phyloP scores from a whole-genome alignment of 1,140 invertebrate genomes.

The Tetramorium parvispinum region DNA sequence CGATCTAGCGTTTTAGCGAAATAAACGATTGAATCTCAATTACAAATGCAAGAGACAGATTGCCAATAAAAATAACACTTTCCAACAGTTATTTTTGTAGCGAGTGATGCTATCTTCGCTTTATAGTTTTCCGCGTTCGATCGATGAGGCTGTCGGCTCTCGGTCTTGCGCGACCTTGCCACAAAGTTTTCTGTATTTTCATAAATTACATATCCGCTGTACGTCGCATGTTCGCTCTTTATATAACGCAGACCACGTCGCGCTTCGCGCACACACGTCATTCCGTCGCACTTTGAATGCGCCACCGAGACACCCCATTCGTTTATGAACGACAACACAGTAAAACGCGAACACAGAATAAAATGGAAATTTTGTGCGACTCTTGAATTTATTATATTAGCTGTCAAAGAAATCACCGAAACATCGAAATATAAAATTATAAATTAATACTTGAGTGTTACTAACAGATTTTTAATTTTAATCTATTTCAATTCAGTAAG shows the following conservation, averaged over 20 bases:
- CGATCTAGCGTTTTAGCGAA: not conserved
- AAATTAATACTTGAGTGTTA: not conserved
- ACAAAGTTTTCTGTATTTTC: conserved; percentile 34
- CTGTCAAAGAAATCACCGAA: not conserved
- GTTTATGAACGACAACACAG: conserved; percentile 4
- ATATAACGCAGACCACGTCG: conserved; percentile 29
- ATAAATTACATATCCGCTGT: conserved; percentile 43
- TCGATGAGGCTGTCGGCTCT: conserved; percentile 10
- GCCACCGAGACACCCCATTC: conserved; percentile 1
- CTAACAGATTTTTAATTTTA: not conserved
- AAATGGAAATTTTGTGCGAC: conserved; percentile 14
- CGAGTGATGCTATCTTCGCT: conserved; percentile 21
- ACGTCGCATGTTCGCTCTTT: conserved; percentile 30
- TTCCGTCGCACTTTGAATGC: conserved; percentile 19
- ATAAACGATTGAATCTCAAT: conserved; percentile 3
- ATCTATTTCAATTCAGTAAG: not conserved
- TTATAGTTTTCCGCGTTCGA: conserved; percentile 37
- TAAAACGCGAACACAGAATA: conserved; percentile 1
- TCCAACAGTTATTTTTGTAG: conserved; percentile 30
- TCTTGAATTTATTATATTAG: not conserved
- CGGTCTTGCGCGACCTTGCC: conserved; percentile 18
- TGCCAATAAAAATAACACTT: conserved; percentile 33
- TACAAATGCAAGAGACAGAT: not conserved
- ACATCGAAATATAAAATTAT: not conserved
- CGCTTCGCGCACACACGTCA: conserved; percentile 32